phyloP scores from a whole-genome alignment of 2,888 invertebrate genomes.

The Strigamia crassipes region DNA sequence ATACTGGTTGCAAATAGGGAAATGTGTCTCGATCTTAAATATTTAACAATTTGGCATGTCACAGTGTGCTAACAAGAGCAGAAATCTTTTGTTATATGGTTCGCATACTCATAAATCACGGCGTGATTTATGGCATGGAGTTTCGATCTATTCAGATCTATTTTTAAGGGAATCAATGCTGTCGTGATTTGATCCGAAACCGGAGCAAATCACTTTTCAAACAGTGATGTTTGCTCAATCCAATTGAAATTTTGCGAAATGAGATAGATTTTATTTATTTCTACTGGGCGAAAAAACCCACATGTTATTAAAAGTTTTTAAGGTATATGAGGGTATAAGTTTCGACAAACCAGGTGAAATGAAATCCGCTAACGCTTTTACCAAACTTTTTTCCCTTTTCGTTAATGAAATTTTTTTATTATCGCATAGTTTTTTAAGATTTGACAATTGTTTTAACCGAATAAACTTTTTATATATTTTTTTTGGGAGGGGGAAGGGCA shows the following conservation, averaged over 20 bases:
- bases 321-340: too few relatives aligned
- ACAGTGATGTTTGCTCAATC: neutral
- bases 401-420: neutral
- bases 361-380: neutral
- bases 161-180: neutral
- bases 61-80: too few relatives aligned
- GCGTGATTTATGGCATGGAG: neutral
- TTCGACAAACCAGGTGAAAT: neutral
- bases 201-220: neutral
- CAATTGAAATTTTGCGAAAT: neutral
- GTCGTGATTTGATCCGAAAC: neutral
- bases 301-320: too few relatives aligned
- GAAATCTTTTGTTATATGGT: neutral
- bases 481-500: neutral
- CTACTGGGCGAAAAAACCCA: too few relatives aligned
- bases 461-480: slow-evolving; percentile 22
- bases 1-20: neutral
- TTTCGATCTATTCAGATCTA: neutral
- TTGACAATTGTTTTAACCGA: slow-evolving; percentile 10
- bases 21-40: too few relatives aligned
- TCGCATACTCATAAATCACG: neutral
- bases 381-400: neutral
- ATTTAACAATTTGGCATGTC: too few relatives aligned
- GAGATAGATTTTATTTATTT: neutral
- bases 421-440: neutral